phyloP scores from a whole-genome alignment of 2,888 invertebrate species.

The Amiota minor region DNA sequence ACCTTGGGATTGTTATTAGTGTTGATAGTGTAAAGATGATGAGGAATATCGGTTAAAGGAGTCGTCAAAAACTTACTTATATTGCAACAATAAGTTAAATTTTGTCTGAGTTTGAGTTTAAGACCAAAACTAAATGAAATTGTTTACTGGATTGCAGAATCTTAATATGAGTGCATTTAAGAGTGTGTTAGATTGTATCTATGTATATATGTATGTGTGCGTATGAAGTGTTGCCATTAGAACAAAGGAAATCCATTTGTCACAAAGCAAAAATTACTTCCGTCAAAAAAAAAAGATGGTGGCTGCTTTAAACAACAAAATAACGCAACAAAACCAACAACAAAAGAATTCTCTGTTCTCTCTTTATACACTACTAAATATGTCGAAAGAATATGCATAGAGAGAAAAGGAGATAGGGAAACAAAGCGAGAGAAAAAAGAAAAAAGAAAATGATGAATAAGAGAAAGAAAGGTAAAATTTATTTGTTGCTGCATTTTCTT shows the following conservation, averaged over 20 bases:
- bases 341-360: background rate
- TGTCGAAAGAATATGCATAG: background rate
- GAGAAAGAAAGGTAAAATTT: conserved; percentile 37
- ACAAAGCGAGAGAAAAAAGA: background rate
- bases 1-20: no score
- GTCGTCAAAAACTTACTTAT: background rate
- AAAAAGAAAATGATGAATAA: background rate
- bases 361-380: no score
- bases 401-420: conserved; percentile 22
- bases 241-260: conserved; percentile 65
- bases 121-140: conserved; percentile 59
- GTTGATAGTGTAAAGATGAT: background rate
- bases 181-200: conserved; percentile 27
- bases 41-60: background rate
- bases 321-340: conserved; percentile 20
- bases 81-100: conserved; percentile 3
- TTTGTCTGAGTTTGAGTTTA: conserved; percentile 14
- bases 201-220: conserved; percentile 2
- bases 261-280: conserved; percentile 54
- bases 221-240: conserved; percentile 41
- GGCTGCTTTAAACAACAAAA: background rate
- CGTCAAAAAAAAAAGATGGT: conserved; percentile 15
- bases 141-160: conserved; percentile 42
- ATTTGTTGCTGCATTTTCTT: conserved; percentile 49
- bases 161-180: conserved; percentile 24